Evolutionary conservation across 2,888 invertebrate genomes (phyloP).

Genomic region (Tenodera sinensis): DNA sequence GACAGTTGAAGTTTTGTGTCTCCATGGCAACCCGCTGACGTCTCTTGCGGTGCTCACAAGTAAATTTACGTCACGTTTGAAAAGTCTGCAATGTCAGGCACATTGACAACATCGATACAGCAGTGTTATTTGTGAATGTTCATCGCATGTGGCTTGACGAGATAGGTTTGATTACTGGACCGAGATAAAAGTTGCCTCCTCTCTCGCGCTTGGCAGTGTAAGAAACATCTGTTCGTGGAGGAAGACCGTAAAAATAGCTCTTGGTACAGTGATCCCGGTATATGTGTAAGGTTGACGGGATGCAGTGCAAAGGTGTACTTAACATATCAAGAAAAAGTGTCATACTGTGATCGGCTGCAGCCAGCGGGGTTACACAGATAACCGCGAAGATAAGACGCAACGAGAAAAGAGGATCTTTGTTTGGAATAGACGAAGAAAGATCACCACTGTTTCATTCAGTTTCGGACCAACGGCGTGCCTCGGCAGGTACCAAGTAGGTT

Average conservation of each 20-base stretch:
- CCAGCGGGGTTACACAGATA: neutral
- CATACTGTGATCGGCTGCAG: neutral
- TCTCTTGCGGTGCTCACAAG: neutral
- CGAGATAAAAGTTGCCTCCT: neutral
- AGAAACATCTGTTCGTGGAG: neutral
- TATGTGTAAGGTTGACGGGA: neutral
- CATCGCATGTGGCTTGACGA: neutral
- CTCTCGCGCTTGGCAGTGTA: neutral
- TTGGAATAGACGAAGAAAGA: neutral
- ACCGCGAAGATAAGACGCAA: slow-evolving; percentile 1
- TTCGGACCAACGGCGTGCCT: neutral
- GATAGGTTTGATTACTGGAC: neutral
- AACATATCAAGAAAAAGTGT: neutral
- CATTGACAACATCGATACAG: neutral
- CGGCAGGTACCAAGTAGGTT: neutral
- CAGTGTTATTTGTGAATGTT: neutral
- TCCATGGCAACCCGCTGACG: neutral
- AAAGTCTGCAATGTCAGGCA: neutral
- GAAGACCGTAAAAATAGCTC: neutral
- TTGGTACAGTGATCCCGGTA: neutral
- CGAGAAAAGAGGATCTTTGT: slow-evolving; percentile 4
- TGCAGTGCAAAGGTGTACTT: neutral
- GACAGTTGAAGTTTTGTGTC: neutral
- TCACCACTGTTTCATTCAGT: neutral
- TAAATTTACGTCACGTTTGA: neutral